Base-by-base conservation (phyloP, 2,888 invertebrate genomes). In the Cephus rjabovi region DNA sequence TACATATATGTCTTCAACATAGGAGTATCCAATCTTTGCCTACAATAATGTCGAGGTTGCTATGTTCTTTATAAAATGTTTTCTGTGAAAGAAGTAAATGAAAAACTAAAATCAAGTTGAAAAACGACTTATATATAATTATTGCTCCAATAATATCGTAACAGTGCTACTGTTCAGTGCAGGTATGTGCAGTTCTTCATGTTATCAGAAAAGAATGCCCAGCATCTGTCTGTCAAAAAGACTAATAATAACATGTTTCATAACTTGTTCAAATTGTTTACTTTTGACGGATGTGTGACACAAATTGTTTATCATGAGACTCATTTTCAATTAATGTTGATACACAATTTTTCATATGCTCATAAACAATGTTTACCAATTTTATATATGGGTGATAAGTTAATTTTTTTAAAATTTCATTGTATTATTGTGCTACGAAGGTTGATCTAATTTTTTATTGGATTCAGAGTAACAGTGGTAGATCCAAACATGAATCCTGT, bases 401-500 rank as follows among this genome's bases (percentile, higher is more conserved):
- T 56, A 9, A 23, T 9, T 23, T 56, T 9, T 56, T 9, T 9
- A 0, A 1, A 56, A 56, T 23, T 23, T 56, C 9, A 23, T 56
- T 56, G 23, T 23, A 56, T 23, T 40, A 40, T 56, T 23, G 23
- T 23, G 9, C 23, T 56, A 2, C 23, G 2, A 23, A 56, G 56
- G 9, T 23, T 56, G 23, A 56, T 6, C 2, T 56, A 56, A 71
- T 71, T 71, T 23, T 31, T 33, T 34, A 31, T 71, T 56, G 34
- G 23, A 71, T 73, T 34, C 33, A 73, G 76, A n/a, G 23, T 31
- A 73, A 33, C 12, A 34, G 35, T 12, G 15, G 73, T 78, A 73
- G 73, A 78, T 30, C 31, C 76, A 15, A 78, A 33, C 35, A 70
- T 73, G 76, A 89, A 82, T 81, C 79, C 87, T 33, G 74, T 83